Percentiles rank a stretch among this genome's conserved stretches.
phyloP scores from a whole-genome alignment of 2,113 vertebrate species.

The Phyllostomus discolor region DNA sequence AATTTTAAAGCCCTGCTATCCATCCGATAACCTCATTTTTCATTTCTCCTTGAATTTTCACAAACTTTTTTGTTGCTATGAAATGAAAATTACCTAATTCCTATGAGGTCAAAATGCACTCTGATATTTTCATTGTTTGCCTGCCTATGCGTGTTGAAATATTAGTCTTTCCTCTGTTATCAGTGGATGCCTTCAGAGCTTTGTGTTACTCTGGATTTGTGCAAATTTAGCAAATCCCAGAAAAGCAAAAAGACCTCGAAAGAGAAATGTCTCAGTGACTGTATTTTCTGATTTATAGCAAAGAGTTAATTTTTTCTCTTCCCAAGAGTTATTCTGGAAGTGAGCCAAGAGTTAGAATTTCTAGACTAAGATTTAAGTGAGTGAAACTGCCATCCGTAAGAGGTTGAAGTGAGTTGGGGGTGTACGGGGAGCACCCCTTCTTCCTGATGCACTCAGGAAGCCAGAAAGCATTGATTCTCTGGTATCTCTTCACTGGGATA shows the following conservation, averaged over 20 bases:
- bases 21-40: background rate
- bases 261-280: background rate
- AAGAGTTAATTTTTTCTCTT: background rate
- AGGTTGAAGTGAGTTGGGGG: background rate
- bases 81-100: conserved; percentile 11
- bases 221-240: background rate
- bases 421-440: fast-evolving
- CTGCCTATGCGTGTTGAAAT: background rate
- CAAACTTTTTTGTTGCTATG: background rate
- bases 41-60: background rate
- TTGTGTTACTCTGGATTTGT: background rate
- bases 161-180: background rate
- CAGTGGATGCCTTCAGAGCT: background rate
- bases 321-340: background rate
- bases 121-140: conserved; percentile 13
- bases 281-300: background rate
- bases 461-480: background rate
- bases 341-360: background rate
- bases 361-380: background rate
- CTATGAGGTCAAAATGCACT: background rate
- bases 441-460: background rate
- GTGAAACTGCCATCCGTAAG: background rate
- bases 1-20: background rate
- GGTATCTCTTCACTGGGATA: background rate
- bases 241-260: background rate